Evolutionary conservation across 1,140 invertebrate genomes (phyloP), one percentile per base, ranked within the genome.

Genomic region (Ditylenchus dipsaci): DNA sequence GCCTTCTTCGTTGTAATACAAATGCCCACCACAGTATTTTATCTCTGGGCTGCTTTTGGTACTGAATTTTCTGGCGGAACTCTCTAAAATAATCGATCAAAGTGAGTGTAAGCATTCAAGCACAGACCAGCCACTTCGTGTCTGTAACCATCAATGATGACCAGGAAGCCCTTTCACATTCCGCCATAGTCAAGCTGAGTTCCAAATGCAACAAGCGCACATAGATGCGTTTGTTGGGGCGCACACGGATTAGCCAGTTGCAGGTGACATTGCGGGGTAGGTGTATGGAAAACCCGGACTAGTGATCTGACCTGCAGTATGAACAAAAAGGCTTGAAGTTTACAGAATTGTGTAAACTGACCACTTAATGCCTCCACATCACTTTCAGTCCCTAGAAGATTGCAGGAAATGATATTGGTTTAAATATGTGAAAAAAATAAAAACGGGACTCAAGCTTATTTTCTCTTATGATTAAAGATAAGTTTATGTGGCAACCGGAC

Each of bases 1-100:
- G 8, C 75, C 75, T 59, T 76, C 75, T 59, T 76, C 75, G 9
- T 49, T 69, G 49, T 76, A 78, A 71, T 76, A 78, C 8, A 58
- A 49, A 26, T 69, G 59, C 38, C 61, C 63, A 21, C 75, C 75
- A 63, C 74, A 76, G 49, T 67, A 76, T 23, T 33, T 49, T 17
- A 75, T 29, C 26, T 72, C 72, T 58, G 38, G 67, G n/a, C 63
- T 29, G 49, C 49, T 15, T 53, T 53, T 53, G 49, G 3, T 26
- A 15, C 23, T 53, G n/a, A 53, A 53, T 63, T 42, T 63, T 45
- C 30, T 63, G 21, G 61, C 23, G n/a, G 61, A 63, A 23, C 33
- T 42, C 19, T 42, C 30, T 42, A 42, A 42, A 42, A 38, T 5
- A 5, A 38, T 11, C 3, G 33, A 38, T 38, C 11, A 11, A 5